Evolutionary conservation across 2,113 vertebrate species (phyloP), one percentile per base, ranked within the genome.

Genomic region (Lophochroa leadbeateri): DNA sequence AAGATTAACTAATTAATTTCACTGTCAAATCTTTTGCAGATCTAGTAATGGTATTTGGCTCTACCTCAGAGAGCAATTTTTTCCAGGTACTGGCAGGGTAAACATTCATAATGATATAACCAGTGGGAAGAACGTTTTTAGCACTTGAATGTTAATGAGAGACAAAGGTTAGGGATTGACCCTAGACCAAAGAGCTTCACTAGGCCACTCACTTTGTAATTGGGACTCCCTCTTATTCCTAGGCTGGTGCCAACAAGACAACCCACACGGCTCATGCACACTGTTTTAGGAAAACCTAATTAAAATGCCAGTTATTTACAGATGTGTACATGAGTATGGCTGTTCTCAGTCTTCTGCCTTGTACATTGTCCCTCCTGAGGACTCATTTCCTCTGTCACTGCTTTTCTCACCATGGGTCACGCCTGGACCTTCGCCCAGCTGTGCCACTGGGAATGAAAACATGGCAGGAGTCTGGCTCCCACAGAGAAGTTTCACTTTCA

Each of bases 1-100:
- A 97, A 97, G 97, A 97, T 97, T 97, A 97, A 96, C 97, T 97
- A 97, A 97, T 97, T 97, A 97, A 97, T 97, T 97, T 97, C 96
- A 96, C 97, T 97, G 97, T 97, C 97, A 97, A 97, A 97, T 97
- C 94, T 97, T 95, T 96, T 92, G 94, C 96, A 97, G 93, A 97
- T 97, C 97, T 97, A 95, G 96, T 97, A 97, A 97, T 97, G 96
- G 92, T 97, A 97, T 96, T 97, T 97, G 97, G 97, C 97, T 97
- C 86, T 86, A 96, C 96, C 97, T 97, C 97, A 97, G 96, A 97
- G 93, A 97, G 96, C 95, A 97, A 96, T 97, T 97, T 97, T 97
- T 96, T 96, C 94, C 96, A 97, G 95, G 96, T 97, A 96, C 97
- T 96, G 97, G 96, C 96, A 97, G 86, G 55, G 94, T 96, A 97